phyloP scores from a whole-genome alignment of 2,797 vertebrate species.

The Galaxias olidus region DNA sequence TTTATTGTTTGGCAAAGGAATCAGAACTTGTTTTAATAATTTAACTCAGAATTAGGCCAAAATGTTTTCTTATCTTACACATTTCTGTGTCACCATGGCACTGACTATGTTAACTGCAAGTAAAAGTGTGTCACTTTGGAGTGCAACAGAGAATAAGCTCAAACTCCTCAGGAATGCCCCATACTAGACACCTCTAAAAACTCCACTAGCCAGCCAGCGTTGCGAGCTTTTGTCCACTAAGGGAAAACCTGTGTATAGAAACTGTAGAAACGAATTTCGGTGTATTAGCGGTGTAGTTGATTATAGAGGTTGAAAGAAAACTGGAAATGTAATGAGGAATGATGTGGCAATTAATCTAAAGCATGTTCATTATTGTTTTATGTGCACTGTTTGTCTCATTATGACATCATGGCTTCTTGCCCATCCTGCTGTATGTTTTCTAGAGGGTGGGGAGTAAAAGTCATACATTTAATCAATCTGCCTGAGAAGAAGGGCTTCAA shows the following conservation, averaged over 20 bases:
- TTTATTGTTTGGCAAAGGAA: too few species aligned
- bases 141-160: slow-evolving; percentile 24
- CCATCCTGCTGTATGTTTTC: too few species aligned
- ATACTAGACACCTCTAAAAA: slow-evolving; percentile 53
- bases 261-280: slow-evolving; percentile 33
- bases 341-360: slow-evolving; percentile 1
- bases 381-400: slow-evolving; percentile 51
- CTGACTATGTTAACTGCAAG: slow-evolving; percentile 20
- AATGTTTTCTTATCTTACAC: too few species aligned
- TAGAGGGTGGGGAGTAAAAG: slow-evolving; percentile 1
- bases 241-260: slow-evolving; percentile 2
- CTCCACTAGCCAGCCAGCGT: slow-evolving; percentile 3
- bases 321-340: slow-evolving; percentile 3
- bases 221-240: neutral
- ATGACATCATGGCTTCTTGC: too few species aligned
- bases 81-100: too few species aligned
- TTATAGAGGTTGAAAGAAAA: slow-evolving; percentile 11
- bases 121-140: slow-evolving; percentile 21
- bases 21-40: too few species aligned
- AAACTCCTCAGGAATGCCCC: slow-evolving; percentile 57
- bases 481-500: slow-evolving; percentile 20
- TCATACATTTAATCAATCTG: too few species aligned
- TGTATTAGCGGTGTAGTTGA: slow-evolving; percentile 18
- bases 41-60: too few species aligned
- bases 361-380: slow-evolving; percentile 53